Evolutionary conservation across 2,888 invertebrate genomes (phyloP).

Genomic region (Polydesmus complanatus): DNA sequence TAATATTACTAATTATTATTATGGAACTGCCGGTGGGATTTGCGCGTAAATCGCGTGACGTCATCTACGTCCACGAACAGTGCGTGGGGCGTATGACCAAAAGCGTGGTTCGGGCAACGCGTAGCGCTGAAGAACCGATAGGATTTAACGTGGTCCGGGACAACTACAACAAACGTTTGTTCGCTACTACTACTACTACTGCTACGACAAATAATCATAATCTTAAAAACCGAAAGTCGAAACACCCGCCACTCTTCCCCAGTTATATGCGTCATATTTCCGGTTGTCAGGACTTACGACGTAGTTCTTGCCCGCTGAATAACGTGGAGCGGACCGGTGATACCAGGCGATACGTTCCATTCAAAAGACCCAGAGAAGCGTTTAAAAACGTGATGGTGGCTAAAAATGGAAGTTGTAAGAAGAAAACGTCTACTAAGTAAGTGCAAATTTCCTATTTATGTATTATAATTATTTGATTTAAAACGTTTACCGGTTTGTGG

Average conservation of each 20-base stretch:
- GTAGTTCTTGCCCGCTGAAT: no score
- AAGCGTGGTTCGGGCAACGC: conserved; percentile 1
- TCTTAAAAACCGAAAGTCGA: background rate
- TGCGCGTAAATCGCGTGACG: background rate
- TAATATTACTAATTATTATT: no score
- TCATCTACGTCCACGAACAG: conserved; percentile 6
- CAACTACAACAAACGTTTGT: background rate
- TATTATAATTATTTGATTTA: no score
- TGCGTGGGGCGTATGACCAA: conserved; percentile 7
- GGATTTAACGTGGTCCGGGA: background rate
- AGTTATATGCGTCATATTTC: background rate
- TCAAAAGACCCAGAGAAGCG: conserved; percentile 8
- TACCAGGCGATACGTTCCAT: conserved; percentile 1
- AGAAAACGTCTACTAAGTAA: conserved; percentile 9
- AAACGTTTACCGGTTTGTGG: no score
- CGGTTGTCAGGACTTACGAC: background rate
- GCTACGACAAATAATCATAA: background rate
- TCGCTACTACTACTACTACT: background rate
- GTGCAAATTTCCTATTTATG: no score
- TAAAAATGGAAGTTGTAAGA: conserved; percentile 1
- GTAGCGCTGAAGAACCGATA: background rate
- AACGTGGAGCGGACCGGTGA: no score
- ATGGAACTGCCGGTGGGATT: background rate
- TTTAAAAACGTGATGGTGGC: conserved; percentile 1
- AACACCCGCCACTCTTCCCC: background rate